Conservation (phyloP, 2,797 vertebrate species). For the Pseudochirops corinnae region DNA sequence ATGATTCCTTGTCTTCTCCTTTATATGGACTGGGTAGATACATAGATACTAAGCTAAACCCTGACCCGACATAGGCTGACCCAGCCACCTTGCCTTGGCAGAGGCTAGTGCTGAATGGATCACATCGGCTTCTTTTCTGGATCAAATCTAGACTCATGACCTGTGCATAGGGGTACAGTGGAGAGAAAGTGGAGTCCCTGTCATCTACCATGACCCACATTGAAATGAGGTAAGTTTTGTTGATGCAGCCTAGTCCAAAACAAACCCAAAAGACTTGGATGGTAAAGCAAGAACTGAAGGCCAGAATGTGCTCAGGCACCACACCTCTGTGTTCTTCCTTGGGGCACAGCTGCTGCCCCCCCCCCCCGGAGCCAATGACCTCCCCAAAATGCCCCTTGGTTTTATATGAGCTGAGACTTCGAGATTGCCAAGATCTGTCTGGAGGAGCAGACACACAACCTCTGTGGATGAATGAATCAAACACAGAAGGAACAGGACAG, state of each 20-base stretch:
- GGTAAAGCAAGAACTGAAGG: not conserved
- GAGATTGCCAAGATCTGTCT: conserved; percentile 63
- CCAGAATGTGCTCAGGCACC: not conserved
- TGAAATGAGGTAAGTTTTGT: not conserved
- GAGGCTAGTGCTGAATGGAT: not conserved
- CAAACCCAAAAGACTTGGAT: not conserved
- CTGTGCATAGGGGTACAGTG: not conserved
- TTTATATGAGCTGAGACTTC: conserved; percentile 63
- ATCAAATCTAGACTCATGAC: not conserved
- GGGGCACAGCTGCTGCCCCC: not conserved
- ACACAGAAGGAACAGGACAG: conserved; percentile 54
- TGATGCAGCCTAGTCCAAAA: not conserved
- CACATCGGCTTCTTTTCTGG: not conserved
- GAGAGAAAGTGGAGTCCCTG: not conserved
- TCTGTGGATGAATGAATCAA: conserved; percentile 61
- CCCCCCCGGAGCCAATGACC: not conserved
- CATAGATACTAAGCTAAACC: not conserved
- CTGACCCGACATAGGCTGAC: not conserved
- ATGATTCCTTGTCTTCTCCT: not conserved
- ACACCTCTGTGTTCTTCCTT: not conserved
- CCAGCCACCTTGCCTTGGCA: not conserved
- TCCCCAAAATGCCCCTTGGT: conserved; percentile 57
- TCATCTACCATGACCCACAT: not conserved
- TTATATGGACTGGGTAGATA: not conserved
- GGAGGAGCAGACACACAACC: conserved; percentile 61